phyloP scores from a whole-genome alignment of 2,113 vertebrate genomes.

The Alectura lathami region DNA sequence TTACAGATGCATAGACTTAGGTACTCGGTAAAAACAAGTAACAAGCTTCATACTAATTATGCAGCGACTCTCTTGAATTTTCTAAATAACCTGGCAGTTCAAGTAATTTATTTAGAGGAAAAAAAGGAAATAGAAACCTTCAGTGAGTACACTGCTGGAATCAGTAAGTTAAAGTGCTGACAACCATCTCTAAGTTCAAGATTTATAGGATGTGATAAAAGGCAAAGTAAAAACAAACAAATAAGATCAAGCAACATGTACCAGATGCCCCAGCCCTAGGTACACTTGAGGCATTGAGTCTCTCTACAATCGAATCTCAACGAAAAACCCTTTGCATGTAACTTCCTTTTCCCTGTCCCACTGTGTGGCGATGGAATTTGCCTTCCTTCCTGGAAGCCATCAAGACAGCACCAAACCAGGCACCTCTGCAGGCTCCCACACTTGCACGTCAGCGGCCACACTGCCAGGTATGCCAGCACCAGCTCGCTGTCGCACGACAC shows the following conservation, averaged over 20 bases:
- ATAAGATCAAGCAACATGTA: neutral
- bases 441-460: neutral
- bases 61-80: neutral
- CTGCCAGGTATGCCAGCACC: fast-evolving
- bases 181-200: neutral
- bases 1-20: neutral
- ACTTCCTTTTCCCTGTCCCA: neutral
- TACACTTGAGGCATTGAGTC: neutral
- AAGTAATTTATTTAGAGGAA: neutral
- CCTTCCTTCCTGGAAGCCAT: neutral
- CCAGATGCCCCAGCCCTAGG: neutral
- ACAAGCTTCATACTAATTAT: neutral
- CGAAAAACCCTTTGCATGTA: neutral
- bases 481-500: neutral
- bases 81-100: neutral
- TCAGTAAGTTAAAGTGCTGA: neutral
- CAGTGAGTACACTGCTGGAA: neutral
- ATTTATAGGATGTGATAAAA: neutral
- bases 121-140: slow-evolving; percentile 5
- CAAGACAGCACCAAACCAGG: neutral
- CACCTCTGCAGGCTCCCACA: neutral
- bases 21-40: neutral
- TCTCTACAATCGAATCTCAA: neutral
- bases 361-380: neutral
- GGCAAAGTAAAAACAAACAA: neutral